Percentiles rank a stretch among this genome's conserved stretches.
phyloP scores from a whole-genome alignment of 2,113 vertebrate genomes.

The Oxygymnocypris stewartii region DNA sequence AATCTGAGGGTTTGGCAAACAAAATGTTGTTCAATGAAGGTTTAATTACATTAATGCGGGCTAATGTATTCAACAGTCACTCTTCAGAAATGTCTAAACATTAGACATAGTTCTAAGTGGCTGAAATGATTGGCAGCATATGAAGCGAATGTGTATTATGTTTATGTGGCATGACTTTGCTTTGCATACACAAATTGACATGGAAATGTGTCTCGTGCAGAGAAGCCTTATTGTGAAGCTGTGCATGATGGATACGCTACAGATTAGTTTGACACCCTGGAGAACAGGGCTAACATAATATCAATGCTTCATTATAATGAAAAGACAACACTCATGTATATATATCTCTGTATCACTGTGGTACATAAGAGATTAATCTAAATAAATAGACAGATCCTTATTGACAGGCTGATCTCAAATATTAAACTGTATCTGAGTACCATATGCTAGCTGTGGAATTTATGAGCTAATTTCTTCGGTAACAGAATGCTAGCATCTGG shows the following conservation, averaged over 20 bases:
- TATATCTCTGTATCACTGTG: neutral
- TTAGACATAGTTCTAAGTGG: neutral
- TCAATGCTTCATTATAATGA: constrained; percentile 3
- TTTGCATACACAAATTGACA: constrained; percentile 67
- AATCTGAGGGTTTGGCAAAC: neutral
- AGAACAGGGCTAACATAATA: constrained; percentile 15
- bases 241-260: constrained; percentile 58
- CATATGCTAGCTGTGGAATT: constrained; percentile 49
- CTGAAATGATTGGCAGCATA: constrained; percentile 58
- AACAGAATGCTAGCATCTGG: constrained; percentile 55
- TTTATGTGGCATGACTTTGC: constrained; percentile 68
- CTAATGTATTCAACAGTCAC: neutral
- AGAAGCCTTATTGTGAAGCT: constrained; percentile 60
- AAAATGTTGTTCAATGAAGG: neutral
- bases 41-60: neutral
- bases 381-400: constrained; percentile 2
- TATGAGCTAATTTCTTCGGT: constrained; percentile 48
- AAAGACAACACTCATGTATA: neutral
- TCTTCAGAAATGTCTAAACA: neutral
- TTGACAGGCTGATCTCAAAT: constrained; percentile 40
- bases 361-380: neutral
- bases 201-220: constrained; percentile 65
- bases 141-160: constrained; percentile 65
- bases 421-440: constrained; percentile 35
- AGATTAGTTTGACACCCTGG: constrained; percentile 54